A percentile compares a stretch with the other conserved stretches of the same genome.
Evolutionary conservation across 2,797 vertebrate species (phyloP).

Genomic region (Hypotaenidia okinawae): DNA sequence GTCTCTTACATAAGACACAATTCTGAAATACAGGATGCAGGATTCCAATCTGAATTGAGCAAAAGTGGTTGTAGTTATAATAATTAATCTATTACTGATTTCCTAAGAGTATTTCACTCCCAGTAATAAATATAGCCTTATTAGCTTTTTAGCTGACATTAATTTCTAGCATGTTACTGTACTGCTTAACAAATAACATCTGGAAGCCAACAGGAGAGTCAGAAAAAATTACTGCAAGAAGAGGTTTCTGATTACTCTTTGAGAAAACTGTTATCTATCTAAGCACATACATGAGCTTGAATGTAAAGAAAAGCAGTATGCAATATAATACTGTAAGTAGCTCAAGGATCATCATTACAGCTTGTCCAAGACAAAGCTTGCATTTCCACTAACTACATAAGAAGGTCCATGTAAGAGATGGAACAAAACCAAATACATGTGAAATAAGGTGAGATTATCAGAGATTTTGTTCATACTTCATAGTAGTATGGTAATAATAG

Average conservation of each 20-base stretch:
- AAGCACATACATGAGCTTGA: neutral
- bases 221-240: neutral
- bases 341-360: neutral
- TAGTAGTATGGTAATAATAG: neutral
- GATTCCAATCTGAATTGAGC: neutral
- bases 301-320: neutral
- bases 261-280: neutral
- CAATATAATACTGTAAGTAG: neutral
- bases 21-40: neutral
- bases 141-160: neutral
- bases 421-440: neutral
- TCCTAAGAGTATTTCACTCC: neutral
- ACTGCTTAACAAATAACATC: neutral
- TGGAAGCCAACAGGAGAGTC: neutral
- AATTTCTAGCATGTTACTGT: neutral
- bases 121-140: slow-evolving; percentile 24
- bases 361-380: neutral
- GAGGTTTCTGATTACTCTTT: neutral
- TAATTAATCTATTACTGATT: neutral
- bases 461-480: neutral
- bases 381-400: neutral
- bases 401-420: neutral
- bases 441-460: neutral
- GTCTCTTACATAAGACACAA: neutral
- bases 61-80: neutral